These are phyloP conservation scores for Callocephalon fimbriatum DNA, from an alignment of 2,113 vertebrate genomes.

Conservation along the genomic window DNA sequence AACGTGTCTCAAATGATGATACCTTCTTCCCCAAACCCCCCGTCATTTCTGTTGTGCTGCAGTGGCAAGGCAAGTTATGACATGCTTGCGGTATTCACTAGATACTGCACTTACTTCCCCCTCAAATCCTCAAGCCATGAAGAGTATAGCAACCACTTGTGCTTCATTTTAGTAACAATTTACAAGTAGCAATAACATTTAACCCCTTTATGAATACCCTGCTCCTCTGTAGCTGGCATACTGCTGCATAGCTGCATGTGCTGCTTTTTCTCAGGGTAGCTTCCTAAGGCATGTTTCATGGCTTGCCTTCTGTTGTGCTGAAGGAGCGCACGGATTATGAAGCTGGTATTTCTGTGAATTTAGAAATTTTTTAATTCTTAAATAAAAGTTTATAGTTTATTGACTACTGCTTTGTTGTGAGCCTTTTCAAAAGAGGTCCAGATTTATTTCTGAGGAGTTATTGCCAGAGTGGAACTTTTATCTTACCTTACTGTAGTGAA, in stretches of 20 bases:
- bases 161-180: neutral
- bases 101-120: neutral
- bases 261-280: neutral
- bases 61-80: neutral
- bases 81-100: neutral
- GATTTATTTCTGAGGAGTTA: neutral
- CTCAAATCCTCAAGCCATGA: neutral
- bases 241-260: fast-evolving
- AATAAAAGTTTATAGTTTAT: neutral
- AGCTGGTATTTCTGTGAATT: neutral
- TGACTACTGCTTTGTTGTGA: neutral
- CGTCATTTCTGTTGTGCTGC: neutral
- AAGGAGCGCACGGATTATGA: neutral
- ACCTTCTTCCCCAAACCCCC: neutral
- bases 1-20: neutral
- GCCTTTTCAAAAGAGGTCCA: neutral
- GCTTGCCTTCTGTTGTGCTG: neutral
- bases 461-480: neutral
- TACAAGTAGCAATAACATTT: neutral
- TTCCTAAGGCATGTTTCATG: neutral
- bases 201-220: neutral
- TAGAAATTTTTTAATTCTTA: neutral
- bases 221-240: neutral
- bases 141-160: neutral
- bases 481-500: neutral